Base-by-base conservation (phyloP, 2,113 vertebrate genomes). In the Arenaria interpres region DNA sequence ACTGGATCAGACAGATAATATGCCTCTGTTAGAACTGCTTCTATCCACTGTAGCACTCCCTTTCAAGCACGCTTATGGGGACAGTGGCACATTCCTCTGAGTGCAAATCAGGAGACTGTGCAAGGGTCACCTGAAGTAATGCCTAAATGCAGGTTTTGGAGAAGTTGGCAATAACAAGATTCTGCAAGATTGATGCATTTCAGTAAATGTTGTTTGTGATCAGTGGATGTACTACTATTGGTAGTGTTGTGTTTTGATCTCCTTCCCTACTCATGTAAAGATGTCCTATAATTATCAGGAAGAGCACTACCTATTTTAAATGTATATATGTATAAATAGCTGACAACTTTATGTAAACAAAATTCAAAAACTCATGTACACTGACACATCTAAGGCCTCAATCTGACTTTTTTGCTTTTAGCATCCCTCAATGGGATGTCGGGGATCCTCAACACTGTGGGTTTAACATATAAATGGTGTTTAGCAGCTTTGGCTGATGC, bases 1-100 rank as follows among this genome's bases (percentile, higher is more conserved):
- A 21, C 10, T 30, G 20, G 13, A 63, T 56, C 32, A 57, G 45
- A 50, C 2, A 67, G 51, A 85, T 78, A 54, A 82, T 9, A 48
- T 0, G 5, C 1, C 30, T 84, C 50, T 22, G 1, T 17, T 63
- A 19, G 20, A 64, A 43, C 4, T 0, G 0, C 16, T 73, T 73
- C 10, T 53, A 7, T 30, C 2, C 4, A 17, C 73, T 66, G 19
- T 25, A 62, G 14, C 16, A 7, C 27, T 37, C 14, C 81, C 23
- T 46, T 89, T 75, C 32, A 41, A 35, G 20, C 30, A 75, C 7
- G 17, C 7, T 57, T 32, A 9, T 12, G 41, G 11, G 9, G 45
- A 63, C 11, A 75, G 46, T 12, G 7, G 8, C 23, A 25, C 57
- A n/a, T 41, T 85, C 64, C 24, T 76, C 39, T 33, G 41, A 50